Conservation (phyloP, 2,797 vertebrate genomes). For the Mormyrus hasselquistii region DNA sequence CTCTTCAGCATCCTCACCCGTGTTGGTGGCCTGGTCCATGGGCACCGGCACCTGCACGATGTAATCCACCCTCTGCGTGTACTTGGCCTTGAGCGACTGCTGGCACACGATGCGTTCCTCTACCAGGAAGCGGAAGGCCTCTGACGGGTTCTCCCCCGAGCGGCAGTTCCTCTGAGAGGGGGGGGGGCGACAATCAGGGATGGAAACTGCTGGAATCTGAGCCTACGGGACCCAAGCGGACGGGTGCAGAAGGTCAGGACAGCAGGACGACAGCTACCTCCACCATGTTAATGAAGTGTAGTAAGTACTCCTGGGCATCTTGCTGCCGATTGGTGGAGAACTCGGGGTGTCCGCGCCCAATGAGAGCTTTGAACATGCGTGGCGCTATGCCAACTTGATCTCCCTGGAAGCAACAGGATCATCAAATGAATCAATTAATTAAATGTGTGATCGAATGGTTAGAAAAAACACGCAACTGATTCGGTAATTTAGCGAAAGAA, state of each 20-base stretch:
- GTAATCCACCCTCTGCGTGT: conserved; percentile 96
- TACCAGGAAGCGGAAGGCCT: conserved; percentile 94
- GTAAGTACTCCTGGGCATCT: conserved; percentile 96
- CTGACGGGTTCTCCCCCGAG: conserved; percentile 87
- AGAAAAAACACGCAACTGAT: neutral
- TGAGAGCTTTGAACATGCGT: conserved; percentile 93
- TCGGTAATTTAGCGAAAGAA: neutral
- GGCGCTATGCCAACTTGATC: conserved; percentile 90
- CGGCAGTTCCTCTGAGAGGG: conserved; percentile 86
- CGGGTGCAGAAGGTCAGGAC: neutral
- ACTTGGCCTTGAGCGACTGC: conserved; percentile 94
- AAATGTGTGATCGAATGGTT: neutral
- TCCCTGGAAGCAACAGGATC: conserved; percentile 62
- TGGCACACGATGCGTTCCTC: conserved; percentile 96
- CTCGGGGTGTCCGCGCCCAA: conserved; percentile 91
- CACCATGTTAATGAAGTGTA: conserved; percentile 99
- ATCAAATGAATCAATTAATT: neutral
- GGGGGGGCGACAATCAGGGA: neutral
- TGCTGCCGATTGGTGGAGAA: conserved; percentile 98
- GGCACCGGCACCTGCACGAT: conserved; percentile 94
- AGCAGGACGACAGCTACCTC: conserved; percentile 69
- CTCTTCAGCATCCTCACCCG: conserved; percentile 58
- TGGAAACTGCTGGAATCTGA: neutral
- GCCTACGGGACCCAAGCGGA: neutral
- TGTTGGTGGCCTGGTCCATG: conserved; percentile 95